A percentile compares a stretch with the other conserved stretches of the same genome.
These are phyloP conservation scores for Actias luna DNA, from an alignment of 2,888 invertebrate species.

Conservation along the genomic window DNA sequence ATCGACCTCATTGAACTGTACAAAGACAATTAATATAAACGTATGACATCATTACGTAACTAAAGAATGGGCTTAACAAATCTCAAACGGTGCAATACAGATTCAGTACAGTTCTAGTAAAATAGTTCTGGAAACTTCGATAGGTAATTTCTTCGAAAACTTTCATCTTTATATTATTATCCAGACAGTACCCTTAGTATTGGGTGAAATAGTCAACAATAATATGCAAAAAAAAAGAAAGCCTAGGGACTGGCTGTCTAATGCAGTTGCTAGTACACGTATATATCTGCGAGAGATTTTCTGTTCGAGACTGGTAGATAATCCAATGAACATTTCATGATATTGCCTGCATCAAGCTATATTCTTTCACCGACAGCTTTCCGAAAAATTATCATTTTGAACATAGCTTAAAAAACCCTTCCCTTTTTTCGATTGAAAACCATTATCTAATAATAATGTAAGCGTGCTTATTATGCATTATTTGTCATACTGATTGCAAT, in stretches of 20 bases:
- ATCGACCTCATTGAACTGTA: too few species aligned
- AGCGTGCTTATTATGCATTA: not conserved
- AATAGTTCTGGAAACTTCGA: too few species aligned
- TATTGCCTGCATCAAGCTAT: too few species aligned
- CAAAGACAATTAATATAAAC: too few species aligned
- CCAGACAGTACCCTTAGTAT: not conserved
- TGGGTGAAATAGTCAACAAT: not conserved
- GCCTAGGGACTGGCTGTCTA: too few species aligned
- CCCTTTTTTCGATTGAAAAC: not conserved
- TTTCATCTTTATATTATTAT: not conserved
- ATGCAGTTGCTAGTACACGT: too few species aligned
- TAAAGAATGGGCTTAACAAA: not conserved
- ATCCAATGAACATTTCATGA: too few species aligned
- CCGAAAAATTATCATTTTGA: too few species aligned
- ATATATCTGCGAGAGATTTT: too few species aligned
- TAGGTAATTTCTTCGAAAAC: not conserved
- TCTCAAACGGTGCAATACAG: not conserved
- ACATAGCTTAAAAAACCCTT: not conserved
- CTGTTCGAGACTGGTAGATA: too few species aligned
- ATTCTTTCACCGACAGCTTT: too few species aligned
- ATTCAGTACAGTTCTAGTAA: not conserved
- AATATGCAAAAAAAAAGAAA: not conserved
- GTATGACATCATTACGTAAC: too few species aligned
- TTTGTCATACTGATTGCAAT: not conserved
- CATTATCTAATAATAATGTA: not conserved